Conservation (phyloP, 2,888 invertebrate genomes). For the Polydrusus cervinus region DNA sequence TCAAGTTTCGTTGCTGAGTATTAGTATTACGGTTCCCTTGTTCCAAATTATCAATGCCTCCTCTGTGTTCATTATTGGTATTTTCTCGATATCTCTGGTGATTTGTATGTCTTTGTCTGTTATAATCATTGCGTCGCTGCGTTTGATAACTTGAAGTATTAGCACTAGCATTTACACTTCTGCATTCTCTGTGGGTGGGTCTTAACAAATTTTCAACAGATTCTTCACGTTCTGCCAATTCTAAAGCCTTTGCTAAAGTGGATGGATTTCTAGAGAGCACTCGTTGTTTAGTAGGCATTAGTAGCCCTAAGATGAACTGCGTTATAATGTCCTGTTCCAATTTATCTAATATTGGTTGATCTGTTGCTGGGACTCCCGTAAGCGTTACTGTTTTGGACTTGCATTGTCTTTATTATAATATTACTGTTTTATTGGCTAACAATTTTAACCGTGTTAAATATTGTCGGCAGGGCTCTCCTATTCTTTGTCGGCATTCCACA, state of each 20-base stretch:
- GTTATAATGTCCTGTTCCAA: conserved; percentile 19
- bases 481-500: no score
- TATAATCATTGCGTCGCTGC: not conserved
- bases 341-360: not conserved
- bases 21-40: not conserved
- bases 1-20: no score
- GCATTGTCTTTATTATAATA: no score
- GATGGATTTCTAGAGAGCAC: conserved; percentile 21
- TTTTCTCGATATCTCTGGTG: not conserved
- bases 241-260: not conserved
- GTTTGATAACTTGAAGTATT: not conserved
- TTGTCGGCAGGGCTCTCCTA: no score
- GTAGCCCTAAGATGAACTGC: not conserved
- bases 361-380: not conserved
- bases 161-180: not conserved
- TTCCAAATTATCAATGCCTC: not conserved
- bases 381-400: no score
- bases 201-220: conserved; percentile 9
- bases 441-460: no score
- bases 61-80: not conserved
- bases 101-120: not conserved
- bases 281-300: conserved; percentile 19
- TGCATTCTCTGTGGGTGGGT: not conserved
- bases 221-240: conserved; percentile 21
- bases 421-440: no score